A percentile compares a stretch with the other conserved stretches of the same genome.
phyloP scores from a whole-genome alignment of 2,797 vertebrate genomes.

The Neostethus bicornis region DNA sequence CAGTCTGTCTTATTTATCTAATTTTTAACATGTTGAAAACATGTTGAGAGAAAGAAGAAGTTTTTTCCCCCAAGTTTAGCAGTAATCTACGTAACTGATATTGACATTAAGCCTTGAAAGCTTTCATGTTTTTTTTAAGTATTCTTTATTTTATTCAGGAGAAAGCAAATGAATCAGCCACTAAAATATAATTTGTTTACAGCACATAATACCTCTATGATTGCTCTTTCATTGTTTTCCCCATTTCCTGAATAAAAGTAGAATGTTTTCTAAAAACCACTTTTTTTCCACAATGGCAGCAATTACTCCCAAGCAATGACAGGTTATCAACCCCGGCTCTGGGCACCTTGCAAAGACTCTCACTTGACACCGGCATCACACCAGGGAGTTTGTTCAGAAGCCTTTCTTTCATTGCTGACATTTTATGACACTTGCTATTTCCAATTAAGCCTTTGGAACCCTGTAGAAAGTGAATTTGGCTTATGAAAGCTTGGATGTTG shows the following conservation, averaged over 20 bases:
- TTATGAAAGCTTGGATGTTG: slow-evolving; percentile 22
- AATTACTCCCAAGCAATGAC: slow-evolving; percentile 44
- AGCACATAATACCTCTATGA: no score
- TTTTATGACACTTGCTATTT: slow-evolving; percentile 43
- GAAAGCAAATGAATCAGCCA: no score
- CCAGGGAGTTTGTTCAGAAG: slow-evolving; percentile 41
- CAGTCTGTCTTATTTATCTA: no score
- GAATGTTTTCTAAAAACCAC: slow-evolving; percentile 6
- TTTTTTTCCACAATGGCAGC: slow-evolving; percentile 34
- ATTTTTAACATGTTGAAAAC: no score
- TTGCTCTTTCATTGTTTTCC: not conserved
- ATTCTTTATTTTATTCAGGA: no score
- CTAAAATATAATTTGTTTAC: not conserved
- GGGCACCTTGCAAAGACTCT: slow-evolving; percentile 33
- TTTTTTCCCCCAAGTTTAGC: no score
- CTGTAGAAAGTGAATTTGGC: slow-evolving; percentile 27
- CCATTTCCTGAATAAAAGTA: slow-evolving; percentile 3
- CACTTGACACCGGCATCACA: slow-evolving; percentile 30
- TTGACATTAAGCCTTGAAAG: not conserved
- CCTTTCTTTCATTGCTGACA: slow-evolving; percentile 52
- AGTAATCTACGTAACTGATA: no score
- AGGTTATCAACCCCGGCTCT: slow-evolving; percentile 45
- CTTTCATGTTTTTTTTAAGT: no score
- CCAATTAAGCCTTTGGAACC: slow-evolving; percentile 59
- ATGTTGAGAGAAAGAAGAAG: no score